Base-by-base conservation (phyloP, 2,888 invertebrate species). In the Aphidoletes aphidimyza region DNA sequence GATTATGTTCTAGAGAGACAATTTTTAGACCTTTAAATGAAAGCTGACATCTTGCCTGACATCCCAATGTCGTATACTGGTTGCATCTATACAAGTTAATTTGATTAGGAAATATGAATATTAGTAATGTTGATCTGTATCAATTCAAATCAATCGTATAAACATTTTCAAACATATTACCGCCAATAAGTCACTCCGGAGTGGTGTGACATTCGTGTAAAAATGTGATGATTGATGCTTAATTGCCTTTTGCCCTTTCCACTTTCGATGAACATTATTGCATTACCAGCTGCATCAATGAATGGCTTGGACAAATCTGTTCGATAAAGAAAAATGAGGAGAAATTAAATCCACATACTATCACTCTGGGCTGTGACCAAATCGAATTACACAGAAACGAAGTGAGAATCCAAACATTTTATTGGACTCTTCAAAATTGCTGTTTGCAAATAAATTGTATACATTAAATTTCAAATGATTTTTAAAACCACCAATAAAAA, bases 41-140 rank as follows among this genome's bases (percentile, higher is more conserved):
- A 3, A 69, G 69, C 14, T 69, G 69, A 69, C 69, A 69, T 69
- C 69, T 69, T 1, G 69, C 69, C 14, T 69, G 69, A 69, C 69
- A 69, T 0, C 69, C 69, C 5, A 69, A 14, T n/a, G 69, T 69
- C 2, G 69, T 69, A 30, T 69, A 69, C 14, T 69, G 69, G 30
- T 69, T 69, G 69, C 69, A 69, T 2, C 69, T 30, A 11, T 17
- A 39, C 5, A 47, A 47, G 9, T 5, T 47, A 39, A 8, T 39
- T 39, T 39, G 11, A 39, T 8, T 39, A 39, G 39, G 11, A 39
- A 39, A 39, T n/a, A n/a, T n/a, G n/a, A 39, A 39, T 39, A 39
- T 39, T 11, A 39, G 11, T 39, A 8, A 39, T 39, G 39, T 39
- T 39, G 11, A 39, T 8, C 11, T 39, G 39, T 39, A 11, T 5